Evolutionary conservation across 1,140 invertebrate species (phyloP), one percentile per base, ranked within the genome.

Genomic region (Brachionus koreanus): DNA sequence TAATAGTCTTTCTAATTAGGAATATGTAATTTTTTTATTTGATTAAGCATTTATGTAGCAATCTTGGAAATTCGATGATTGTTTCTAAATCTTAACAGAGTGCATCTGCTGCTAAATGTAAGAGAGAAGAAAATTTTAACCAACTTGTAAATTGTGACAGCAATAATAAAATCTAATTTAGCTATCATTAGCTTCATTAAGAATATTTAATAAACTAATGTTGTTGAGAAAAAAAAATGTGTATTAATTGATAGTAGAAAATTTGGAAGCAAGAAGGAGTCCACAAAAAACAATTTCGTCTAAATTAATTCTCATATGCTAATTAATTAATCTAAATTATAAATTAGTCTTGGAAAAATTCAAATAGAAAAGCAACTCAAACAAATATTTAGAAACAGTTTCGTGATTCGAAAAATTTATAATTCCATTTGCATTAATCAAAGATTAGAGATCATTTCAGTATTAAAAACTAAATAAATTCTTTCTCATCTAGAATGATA

Each of bases 381-480:
- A 25, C 49, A 19, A 19, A 57, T n/a, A 1, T 16, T 16, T 7
- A 25, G 23, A 33, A n/a, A 33, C 10, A 65, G 25, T 65, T 39
- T 72, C 67, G 67, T 72, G 67, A 72, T 72, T 72, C 33, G 33
- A 72, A 72, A 72, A 69, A 37, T 69, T 69, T 39, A 69, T 74
- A 46, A 74, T 74, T 74, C 39, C 69, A 74, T 74, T 74, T 74
- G 69, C 69, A 74, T 74, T 74, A 12, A 43, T 5, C 29, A 19
- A 67, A 69, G 65, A 69, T 69, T 69, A 19, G 35, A 69, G 16
- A 37, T 69, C 49, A 19, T 57, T 57, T 57, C 49, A 57, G 13
- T 19, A 57, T 19, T 23, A 57, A 2, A 19, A 52, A 19, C 49
- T 23, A 57, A 7, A 6, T 13, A 42, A 13, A 42, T 42, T 42